Evolutionary conservation across 2,888 invertebrate species (phyloP).

Genomic region (Amphipoea lucens): DNA sequence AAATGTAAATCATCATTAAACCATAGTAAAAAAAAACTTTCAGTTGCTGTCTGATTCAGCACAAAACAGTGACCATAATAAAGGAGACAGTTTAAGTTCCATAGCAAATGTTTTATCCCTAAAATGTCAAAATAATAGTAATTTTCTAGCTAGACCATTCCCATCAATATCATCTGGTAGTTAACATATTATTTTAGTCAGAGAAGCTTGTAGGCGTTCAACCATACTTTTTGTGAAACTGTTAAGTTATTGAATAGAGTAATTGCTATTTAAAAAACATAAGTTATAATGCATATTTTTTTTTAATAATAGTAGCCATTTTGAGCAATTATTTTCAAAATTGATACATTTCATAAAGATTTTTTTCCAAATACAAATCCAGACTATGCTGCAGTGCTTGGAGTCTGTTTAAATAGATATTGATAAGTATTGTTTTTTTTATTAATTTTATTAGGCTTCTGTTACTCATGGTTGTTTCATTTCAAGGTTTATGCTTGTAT

Average conservation of each 20-base stretch:
- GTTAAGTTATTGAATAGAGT: background rate
- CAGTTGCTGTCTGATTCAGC: conserved; percentile 34
- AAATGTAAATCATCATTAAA: conserved; percentile 16
- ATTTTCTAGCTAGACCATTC: background rate
- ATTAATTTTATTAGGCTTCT: background rate
- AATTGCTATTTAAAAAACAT: background rate
- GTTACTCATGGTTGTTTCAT: background rate
- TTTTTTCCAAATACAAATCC: background rate
- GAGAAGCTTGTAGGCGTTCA: background rate
- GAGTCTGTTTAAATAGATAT: background rate
- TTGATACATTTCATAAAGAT: background rate
- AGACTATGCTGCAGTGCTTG: background rate
- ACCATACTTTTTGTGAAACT: background rate
- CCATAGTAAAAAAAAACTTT: conserved; percentile 4
- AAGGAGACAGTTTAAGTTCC: background rate
- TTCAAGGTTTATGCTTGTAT: background rate
- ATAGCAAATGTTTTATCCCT: background rate
- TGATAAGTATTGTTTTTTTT: background rate
- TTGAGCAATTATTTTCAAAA: background rate
- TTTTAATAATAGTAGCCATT: background rate
- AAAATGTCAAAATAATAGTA: background rate
- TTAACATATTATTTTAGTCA: background rate
- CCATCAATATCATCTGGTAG: background rate
- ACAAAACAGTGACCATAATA: conserved; percentile 21
- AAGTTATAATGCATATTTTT: background rate